Conservation (phyloP, 2,113 vertebrate species). For the Platycercus adscitus region DNA sequence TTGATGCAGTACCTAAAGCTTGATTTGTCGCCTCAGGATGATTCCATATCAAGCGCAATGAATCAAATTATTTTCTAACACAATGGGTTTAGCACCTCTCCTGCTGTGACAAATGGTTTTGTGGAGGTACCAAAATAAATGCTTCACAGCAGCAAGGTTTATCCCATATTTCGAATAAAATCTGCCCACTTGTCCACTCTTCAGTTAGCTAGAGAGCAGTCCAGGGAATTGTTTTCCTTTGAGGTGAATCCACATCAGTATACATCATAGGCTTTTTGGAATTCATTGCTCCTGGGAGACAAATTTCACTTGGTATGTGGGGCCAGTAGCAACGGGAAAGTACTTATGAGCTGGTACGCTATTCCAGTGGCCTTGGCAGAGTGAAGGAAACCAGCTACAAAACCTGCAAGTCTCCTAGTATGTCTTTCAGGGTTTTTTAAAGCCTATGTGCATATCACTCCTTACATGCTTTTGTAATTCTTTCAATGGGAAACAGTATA, state of each 20-base stretch:
- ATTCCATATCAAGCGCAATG: conserved; percentile 45
- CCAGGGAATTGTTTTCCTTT: conserved; percentile 24
- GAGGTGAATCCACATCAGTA: background rate
- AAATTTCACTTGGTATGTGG: background rate
- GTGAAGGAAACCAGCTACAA: background rate
- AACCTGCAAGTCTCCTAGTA: background rate
- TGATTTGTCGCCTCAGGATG: background rate
- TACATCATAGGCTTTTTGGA: background rate
- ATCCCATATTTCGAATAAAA: background rate
- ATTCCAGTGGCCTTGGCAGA: background rate
- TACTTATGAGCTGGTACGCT: background rate
- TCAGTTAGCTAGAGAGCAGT: background rate
- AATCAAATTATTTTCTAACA: conserved; percentile 65
- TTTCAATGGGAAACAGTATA: background rate
- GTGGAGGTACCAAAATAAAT: conserved; percentile 30
- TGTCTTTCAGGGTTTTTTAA: background rate
- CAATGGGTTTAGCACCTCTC: conserved; percentile 43
- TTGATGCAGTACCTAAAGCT: background rate
- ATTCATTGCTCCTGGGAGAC: background rate
- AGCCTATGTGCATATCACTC: background rate
- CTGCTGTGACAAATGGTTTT: background rate
- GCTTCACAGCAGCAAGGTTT: background rate
- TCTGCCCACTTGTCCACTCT: conserved; percentile 15
- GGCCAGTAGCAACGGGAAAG: background rate
- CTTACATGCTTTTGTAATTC: background rate